Conservation (phyloP, 2,113 vertebrate species). For the Paradoxurus hermaphroditus region DNA sequence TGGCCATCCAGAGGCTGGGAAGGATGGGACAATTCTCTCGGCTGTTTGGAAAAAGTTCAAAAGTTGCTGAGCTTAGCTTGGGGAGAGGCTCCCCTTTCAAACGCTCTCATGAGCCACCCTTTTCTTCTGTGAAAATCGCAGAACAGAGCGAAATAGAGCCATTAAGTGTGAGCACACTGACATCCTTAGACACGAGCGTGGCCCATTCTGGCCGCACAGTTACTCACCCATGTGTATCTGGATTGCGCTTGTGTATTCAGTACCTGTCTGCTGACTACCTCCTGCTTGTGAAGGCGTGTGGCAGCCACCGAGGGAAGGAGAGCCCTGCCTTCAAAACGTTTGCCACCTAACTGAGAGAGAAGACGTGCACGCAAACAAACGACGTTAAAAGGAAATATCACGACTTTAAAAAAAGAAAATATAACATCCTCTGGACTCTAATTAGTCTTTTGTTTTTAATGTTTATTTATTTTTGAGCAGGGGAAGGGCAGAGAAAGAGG, state of each 20-base stretch:
- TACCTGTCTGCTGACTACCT: neutral
- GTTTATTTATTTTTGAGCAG: too few species aligned
- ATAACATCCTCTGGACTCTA: too few species aligned
- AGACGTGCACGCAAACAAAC: neutral
- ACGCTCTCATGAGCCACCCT: neutral
- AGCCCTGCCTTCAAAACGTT: neutral
- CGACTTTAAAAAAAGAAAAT: too few species aligned
- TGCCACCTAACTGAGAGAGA: neutral
- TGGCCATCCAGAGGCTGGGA: neutral
- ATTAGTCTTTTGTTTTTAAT: too few species aligned
- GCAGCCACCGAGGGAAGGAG: neutral
- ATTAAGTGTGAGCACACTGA: neutral
- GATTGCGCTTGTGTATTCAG: neutral
- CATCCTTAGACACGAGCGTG: neutral
- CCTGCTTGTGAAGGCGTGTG: neutral
- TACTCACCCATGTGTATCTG: neutral
- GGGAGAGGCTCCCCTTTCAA: neutral
- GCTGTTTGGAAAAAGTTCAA: neutral
- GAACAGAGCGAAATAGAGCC: neutral
- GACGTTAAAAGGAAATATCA: neutral
- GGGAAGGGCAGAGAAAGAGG: too few species aligned
- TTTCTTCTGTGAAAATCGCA: neutral
- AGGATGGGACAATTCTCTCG: neutral
- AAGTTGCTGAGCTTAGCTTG: neutral
- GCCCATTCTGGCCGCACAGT: neutral